phyloP scores from a whole-genome alignment of 1,140 invertebrate species.

The Branchinecta lynchi region DNA sequence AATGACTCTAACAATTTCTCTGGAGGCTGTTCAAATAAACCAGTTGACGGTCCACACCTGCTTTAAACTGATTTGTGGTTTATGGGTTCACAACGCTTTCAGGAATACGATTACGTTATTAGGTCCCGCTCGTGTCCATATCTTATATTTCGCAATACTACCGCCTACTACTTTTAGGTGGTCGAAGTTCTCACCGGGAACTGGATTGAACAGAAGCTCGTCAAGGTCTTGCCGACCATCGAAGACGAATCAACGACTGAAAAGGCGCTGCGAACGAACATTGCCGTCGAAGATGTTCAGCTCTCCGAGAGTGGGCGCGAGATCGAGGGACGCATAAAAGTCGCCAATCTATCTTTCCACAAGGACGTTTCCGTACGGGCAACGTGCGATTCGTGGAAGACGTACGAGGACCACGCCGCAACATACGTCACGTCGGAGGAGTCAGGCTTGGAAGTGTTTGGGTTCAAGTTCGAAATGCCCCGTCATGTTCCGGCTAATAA shows the following conservation, averaged over 20 bases:
- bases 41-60: too few species aligned
- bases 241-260: not conserved
- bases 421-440: slow-evolving; percentile 41
- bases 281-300: not conserved
- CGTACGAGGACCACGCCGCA: slow-evolving; percentile 56
- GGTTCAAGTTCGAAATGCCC: slow-evolving; percentile 68
- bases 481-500: slow-evolving; percentile 39
- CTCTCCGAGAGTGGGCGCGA: slow-evolving; percentile 33
- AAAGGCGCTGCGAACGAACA: not conserved
- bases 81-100: too few species aligned
- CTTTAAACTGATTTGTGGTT: too few species aligned
- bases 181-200: slow-evolving; percentile 14
- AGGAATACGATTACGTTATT: too few species aligned
- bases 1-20: too few species aligned
- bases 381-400: slow-evolving; percentile 61
- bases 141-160: too few species aligned
- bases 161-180: not conserved
- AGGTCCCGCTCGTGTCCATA: too few species aligned
- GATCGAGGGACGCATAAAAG: slow-evolving; percentile 78
- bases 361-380: slow-evolving; percentile 68
- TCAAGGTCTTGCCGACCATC: slow-evolving; percentile 14
- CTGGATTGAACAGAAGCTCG: slow-evolving; percentile 18
- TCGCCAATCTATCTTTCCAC: slow-evolving; percentile 71
- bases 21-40: too few species aligned
- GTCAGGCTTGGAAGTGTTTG: slow-evolving; percentile 57